Evolutionary conservation across 1,140 invertebrate species (phyloP), one percentile per base, ranked within the genome.

Genomic region (Belonocnema kinseyi): DNA sequence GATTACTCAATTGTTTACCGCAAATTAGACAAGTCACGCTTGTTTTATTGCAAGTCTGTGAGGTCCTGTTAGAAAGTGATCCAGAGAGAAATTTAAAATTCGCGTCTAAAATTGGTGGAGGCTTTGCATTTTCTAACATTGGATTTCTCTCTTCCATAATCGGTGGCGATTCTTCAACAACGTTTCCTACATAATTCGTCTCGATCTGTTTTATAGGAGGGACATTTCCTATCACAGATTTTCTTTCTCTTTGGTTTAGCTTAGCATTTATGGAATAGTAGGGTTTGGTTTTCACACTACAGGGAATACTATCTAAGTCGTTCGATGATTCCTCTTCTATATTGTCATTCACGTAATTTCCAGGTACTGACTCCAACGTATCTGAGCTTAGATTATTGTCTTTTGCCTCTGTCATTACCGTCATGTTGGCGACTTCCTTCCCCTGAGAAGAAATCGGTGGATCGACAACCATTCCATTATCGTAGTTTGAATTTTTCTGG

Each of bases 1-100:
- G 96, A 91, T 97, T 97, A 89, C 96, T 97, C 50, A 97, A 92
- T 77, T 96, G 95, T 89, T 97, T 97, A 82, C 95, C 94, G 90
- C 96, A 97, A 52, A 97, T 94, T 75, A 95, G 94, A 89, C 97
- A 97, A n/a, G 94, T 95, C n/a, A 94, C 94, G 85, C 91, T 93
- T 13, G 92, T 89, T 83, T 93, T 93, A 51, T 92, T 92, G 21
- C 88, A 89, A 72, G 81, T 86, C 54, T 88, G 88, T 6, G 88
- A 78, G 26, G 85, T 86, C 52, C 84, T 81, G 19, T 82, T 81
- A 11, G 80, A 56, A 12, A 85, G 74, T 10, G 82, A 76, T 21
- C 84, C 82, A 0, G 85, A 77, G 4, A 91, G 79, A 73, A 90
- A 92, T 46, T 89, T 88, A 72, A 89, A 91, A 84, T 87, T 90